Evolutionary conservation across 2,888 invertebrate genomes (phyloP).

Genomic region (Cyclophora punctaria): DNA sequence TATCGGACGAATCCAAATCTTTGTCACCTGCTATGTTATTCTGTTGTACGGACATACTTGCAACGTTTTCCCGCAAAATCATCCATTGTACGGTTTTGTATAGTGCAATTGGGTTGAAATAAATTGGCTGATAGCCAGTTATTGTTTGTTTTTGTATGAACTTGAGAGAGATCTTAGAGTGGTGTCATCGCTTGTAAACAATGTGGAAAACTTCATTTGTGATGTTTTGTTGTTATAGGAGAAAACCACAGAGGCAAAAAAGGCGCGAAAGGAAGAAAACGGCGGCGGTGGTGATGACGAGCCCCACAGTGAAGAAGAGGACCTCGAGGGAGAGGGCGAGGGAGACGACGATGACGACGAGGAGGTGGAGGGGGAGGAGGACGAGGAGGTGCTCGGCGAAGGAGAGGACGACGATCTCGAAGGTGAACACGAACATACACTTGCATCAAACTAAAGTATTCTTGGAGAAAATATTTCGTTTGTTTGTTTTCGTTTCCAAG

Average conservation of each 20-base stretch:
- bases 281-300: conserved; percentile 79
- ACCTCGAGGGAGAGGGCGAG: conserved; percentile 77
- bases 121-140: conserved; percentile 51
- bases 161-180: conserved; percentile 29
- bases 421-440: conserved; percentile 41
- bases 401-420: conserved; percentile 80
- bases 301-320: conserved; percentile 78
- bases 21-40: conserved; percentile 63
- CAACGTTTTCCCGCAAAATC: conserved; percentile 34
- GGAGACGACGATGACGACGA: conserved; percentile 77
- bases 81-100: conserved; percentile 21
- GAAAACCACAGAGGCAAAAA: conserved; percentile 83
- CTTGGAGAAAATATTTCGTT: neutral
- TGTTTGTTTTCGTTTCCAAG: neutral
- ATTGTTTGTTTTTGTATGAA: conserved; percentile 40
- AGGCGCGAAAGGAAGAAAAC: conserved; percentile 87
- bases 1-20: conserved; percentile 50
- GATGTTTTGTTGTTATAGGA: conserved; percentile 65
- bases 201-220: conserved; percentile 7
- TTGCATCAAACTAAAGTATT: neutral
- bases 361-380: conserved; percentile 77
- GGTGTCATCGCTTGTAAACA: conserved; percentile 30
- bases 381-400: conserved; percentile 78
- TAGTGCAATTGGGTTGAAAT: conserved; percentile 32
- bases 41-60: conserved; percentile 37